Conservation (phyloP, 2,888 invertebrate species). For the Macrophya alboannulata region DNA sequence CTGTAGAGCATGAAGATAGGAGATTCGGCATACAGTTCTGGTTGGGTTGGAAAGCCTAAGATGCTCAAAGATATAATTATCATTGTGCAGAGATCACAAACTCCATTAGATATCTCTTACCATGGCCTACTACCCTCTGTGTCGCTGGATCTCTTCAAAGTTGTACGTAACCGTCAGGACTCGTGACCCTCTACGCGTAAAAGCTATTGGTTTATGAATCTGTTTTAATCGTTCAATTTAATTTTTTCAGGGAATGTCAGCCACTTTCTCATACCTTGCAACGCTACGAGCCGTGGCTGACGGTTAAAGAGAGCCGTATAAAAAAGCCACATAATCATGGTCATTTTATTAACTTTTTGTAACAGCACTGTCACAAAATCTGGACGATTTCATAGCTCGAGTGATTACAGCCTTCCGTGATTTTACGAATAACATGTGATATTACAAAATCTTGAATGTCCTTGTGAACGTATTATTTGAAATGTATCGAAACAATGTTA, state of each 20-base stretch:
- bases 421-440: no score
- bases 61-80: conserved; percentile 34
- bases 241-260: conserved; percentile 51
- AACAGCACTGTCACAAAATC: no score
- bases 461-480: no score
- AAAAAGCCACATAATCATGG: not conserved
- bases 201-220: not conserved
- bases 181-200: conserved; percentile 34
- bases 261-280: conserved; percentile 56
- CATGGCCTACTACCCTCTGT: conserved; percentile 47
- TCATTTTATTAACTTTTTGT: no score
- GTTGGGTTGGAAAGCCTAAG: conserved; percentile 46
- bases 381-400: no score
- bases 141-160: conserved; percentile 32
- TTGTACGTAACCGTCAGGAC: conserved; percentile 57
- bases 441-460: no score
- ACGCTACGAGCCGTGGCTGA: conserved; percentile 53
- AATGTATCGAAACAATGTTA: no score
- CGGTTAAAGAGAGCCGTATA: not conserved
- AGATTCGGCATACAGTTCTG: conserved; percentile 55
- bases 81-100: conserved; percentile 61
- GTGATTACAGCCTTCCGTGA: no score
- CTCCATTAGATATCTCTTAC: conserved; percentile 56
- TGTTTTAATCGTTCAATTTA: not conserved
- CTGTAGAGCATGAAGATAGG: conserved; percentile 56